Conservation (phyloP, 2,113 vertebrate genomes). For the Dicaeum eximium region DNA sequence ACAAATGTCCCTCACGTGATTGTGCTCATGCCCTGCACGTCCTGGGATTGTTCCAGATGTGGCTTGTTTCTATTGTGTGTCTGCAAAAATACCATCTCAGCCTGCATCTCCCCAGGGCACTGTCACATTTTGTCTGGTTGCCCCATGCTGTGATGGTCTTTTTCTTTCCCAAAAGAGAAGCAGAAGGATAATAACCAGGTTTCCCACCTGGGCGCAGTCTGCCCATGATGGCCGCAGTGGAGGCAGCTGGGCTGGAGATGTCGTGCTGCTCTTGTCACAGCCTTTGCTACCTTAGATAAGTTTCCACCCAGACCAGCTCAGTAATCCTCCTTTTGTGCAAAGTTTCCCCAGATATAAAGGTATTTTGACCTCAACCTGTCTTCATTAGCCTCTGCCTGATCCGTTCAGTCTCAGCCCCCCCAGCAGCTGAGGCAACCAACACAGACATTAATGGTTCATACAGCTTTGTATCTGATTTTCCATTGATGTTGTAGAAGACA, state of each 20-base stretch:
- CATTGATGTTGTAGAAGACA: background rate
- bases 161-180: background rate
- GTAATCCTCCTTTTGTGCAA: background rate
- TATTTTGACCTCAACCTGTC: background rate
- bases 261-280: background rate
- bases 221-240: accelerated
- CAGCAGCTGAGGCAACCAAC: background rate
- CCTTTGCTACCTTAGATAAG: background rate
- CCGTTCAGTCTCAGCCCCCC: background rate
- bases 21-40: background rate
- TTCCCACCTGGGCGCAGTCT: background rate
- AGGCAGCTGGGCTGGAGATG: background rate
- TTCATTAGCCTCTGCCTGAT: background rate
- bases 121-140: background rate
- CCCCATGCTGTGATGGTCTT: background rate
- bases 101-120: background rate
- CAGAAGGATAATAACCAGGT: background rate
- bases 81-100: background rate
- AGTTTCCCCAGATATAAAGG: background rate
- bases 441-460: background rate
- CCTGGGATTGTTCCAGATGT: background rate
- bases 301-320: background rate
- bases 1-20: accelerated
- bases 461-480: slow-evolving; percentile 11
- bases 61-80: background rate